A percentile compares a stretch with the other conserved stretches of the same genome.
Conservation (phyloP, 1,140 invertebrate genomes). For the Gerris buenoi region DNA sequence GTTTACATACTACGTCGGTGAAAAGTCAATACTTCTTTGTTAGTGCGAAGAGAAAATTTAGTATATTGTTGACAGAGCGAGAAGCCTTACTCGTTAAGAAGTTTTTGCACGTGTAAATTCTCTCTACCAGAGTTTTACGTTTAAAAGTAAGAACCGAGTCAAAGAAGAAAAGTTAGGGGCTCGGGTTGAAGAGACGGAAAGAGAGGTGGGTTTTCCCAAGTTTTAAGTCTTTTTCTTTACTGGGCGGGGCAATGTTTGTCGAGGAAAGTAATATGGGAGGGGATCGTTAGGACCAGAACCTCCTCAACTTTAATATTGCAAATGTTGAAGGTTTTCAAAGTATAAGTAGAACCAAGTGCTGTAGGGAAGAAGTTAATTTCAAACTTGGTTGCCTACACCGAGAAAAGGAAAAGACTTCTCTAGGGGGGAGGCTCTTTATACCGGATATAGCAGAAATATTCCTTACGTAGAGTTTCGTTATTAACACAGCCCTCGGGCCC, state of each 20-base stretch:
- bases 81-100: no score
- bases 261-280: not conserved
- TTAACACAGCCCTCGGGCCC: not conserved
- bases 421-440: not conserved
- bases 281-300: not conserved
- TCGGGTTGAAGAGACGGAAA: no score
- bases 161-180: no score
- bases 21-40: no score
- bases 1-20: no score
- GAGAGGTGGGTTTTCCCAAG: no score
- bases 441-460: not conserved
- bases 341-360: not conserved
- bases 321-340: not conserved
- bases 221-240: no score
- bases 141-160: no score
- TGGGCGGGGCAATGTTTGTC: not conserved
- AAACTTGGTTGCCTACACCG: not conserved
- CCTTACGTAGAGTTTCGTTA: constrained; percentile 2
- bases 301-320: not conserved
- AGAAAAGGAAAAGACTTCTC: not conserved
- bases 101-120: no score
- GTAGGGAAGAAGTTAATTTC: not conserved
- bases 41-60: no score
- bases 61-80: no score
- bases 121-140: no score